Evolutionary conservation across 2,888 invertebrate genomes (phyloP).

Genomic region (Selenia dentaria): DNA sequence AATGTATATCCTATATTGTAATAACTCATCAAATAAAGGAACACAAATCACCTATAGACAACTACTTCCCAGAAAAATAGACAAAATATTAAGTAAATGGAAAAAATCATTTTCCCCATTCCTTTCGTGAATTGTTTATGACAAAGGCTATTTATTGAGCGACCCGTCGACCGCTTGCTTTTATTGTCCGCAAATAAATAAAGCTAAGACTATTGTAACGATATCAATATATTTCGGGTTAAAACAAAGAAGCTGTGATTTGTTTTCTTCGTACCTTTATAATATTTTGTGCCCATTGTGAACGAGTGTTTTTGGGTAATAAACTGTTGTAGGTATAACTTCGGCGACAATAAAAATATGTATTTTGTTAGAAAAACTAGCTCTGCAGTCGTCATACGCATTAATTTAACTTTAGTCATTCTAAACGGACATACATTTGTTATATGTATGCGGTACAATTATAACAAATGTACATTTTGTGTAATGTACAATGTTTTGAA

Average conservation of each 20-base stretch:
- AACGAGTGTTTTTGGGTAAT: background rate
- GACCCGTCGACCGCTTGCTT: constrained; percentile 30
- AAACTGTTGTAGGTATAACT: background rate
- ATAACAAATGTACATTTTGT: too few species aligned
- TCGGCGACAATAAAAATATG: too few species aligned
- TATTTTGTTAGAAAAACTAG: too few species aligned
- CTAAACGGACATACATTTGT: too few species aligned
- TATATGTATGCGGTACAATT: too few species aligned
- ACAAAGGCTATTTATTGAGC: constrained; percentile 42
- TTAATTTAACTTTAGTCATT: too few species aligned
- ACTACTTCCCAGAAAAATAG: constrained; percentile 14
- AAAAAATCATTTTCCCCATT: constrained; percentile 29
- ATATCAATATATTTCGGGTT: constrained; percentile 40
- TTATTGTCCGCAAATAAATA: constrained; percentile 36
- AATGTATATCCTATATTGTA: background rate
- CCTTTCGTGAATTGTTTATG: constrained; percentile 32
- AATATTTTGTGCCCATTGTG: background rate
- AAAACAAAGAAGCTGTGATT: constrained; percentile 15
- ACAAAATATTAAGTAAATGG: constrained; percentile 29
- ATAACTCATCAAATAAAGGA: constrained; percentile 23
- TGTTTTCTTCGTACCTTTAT: constrained; percentile 12
- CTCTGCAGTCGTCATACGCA: too few species aligned
- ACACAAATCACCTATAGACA: constrained; percentile 31
- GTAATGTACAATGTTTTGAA: too few species aligned
- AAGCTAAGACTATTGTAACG: constrained; percentile 43